A percentile compares a stretch with the other conserved stretches of the same genome.
phyloP scores from a whole-genome alignment of 2,113 vertebrate genomes.

The Bungarus multicinctus region DNA sequence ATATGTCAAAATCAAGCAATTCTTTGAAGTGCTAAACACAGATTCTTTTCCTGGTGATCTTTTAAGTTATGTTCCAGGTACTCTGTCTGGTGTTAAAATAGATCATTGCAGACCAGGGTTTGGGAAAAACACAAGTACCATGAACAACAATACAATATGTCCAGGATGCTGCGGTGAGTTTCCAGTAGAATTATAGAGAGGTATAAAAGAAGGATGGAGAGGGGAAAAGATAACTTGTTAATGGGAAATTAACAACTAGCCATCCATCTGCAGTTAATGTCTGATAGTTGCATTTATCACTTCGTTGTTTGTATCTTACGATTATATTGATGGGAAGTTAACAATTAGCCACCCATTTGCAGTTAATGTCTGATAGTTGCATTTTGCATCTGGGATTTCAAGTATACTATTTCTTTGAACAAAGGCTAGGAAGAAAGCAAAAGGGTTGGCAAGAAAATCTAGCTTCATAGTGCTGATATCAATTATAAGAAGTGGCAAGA shows the following conservation, averaged over 20 bases:
- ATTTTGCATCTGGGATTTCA: not conserved
- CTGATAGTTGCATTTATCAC: not conserved
- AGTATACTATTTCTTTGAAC: not conserved
- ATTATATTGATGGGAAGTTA: too few relatives aligned
- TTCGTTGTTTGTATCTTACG: too few relatives aligned
- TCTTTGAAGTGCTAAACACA: constrained; percentile 14
- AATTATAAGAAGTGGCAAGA: not conserved
- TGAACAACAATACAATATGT: constrained; percentile 6
- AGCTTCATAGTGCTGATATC: not conserved
- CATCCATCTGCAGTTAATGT: not conserved
- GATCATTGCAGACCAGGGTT: constrained; percentile 52
- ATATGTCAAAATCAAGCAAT: constrained; percentile 27
- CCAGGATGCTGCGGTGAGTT: constrained; percentile 44
- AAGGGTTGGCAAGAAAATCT: not conserved
- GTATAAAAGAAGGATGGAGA: not conserved
- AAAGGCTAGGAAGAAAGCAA: not conserved
- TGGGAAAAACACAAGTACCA: constrained; percentile 36
- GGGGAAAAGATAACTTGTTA: not conserved
- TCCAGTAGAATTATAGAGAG: not conserved
- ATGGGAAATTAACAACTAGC: not conserved
- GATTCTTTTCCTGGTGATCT: not conserved
- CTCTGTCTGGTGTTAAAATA: constrained; percentile 28
- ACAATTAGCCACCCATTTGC: not conserved
- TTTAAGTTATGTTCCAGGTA: constrained; percentile 23
- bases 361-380: not conserved